Evolutionary conservation across 2,113 vertebrate genomes (phyloP), one percentile per base, ranked within the genome.

Genomic region (Strix uralensis): DNA sequence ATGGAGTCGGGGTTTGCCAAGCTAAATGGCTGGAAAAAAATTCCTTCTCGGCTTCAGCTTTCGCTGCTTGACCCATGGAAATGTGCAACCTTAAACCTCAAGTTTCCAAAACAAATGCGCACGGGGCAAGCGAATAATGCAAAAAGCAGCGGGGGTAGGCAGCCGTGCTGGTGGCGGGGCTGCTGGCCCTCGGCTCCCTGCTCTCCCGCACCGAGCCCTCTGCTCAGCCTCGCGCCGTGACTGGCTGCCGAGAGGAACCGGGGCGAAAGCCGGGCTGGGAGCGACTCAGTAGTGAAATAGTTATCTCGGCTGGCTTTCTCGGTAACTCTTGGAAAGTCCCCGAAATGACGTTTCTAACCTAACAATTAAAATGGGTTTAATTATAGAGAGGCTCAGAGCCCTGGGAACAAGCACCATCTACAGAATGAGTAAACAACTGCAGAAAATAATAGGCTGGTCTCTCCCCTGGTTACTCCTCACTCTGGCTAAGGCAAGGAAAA

Each of bases 351-450:
- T 98, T 96, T 97, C 94, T 92, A 97, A 97, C 97, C 96, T 97
- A 95, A 98, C 98, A 98, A 98, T 98, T 98, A 98, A 98, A 97
- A 96, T 95, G 80, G 91, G 93, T 97, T 98, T 98, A 98, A 98
- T 98, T 98, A 98, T 97, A 98, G 97, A 98, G 97, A 97, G 96
- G 92, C 92, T 91, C 88, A 49, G 96, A 98, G 96, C 95, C 96
- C 94, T 97, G 97, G 96, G 96, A 98, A 98, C 96, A 94, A 96
- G 97, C 97, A 94, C 96, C 95, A 96, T 89, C 96, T 97, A 96
- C 93, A 95, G 94, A 96, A 94, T 69, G 72, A 94, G 96, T 98
- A 98, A 98, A 98, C 98, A 98, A 98, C 81, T 90, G 90, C 90
- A 96, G 90, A 95, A 96, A 96, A 95, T 92, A 95, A 96, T 80